Base-by-base conservation (phyloP, 2,113 vertebrate genomes). In the Paratilapia polleni region DNA sequence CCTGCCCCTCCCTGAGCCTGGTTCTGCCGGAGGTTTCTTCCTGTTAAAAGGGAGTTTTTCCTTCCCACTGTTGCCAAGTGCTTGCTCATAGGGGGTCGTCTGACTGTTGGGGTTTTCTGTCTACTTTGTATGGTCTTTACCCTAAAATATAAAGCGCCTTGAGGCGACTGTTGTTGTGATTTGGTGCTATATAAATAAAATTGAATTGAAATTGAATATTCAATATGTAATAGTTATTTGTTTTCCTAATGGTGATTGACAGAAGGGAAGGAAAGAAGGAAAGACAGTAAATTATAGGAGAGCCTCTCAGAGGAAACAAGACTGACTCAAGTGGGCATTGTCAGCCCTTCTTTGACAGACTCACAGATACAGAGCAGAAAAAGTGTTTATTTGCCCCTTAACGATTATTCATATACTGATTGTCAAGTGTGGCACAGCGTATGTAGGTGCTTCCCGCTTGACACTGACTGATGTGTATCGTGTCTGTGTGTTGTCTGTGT, bases 401-500 rank as follows among this genome's bases (percentile, higher is more conserved):
- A 24, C 13, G 38, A 66, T 24, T 68, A 26, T 47, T 68, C 22
- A 68, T 68, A 26, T 24, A 26, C 22, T 47, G 38, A 26, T 47
- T 47, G 63, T 68, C 15, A 22, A 43, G 38, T 15, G 26, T 68
- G 63, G 17, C 22, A 47, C 22, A 26, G 63, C 6, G 57, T 79
- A 24, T 57, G 31, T 62, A 43, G 54, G 19, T 62, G 47, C 43
- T 3, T n/a, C 9, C 56, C 20, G 62, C 31, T n/a, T 54, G 62
- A 68, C 31, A 19, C 4, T 73, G 56, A 62, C 36, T 47, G 77
- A 85, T 59, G 34, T 58, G 52, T 38, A 59, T 38, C 26, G 11
- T 36, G 59, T 17, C 59, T 15, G 68, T 19, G 34, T 80, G 77
- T 75, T 80, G 77, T 75, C 59, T n/a, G n/a, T n/a, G n/a, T n/a